phyloP scores from a whole-genome alignment of 2,888 invertebrate genomes.

The Adineta ricciae region DNA sequence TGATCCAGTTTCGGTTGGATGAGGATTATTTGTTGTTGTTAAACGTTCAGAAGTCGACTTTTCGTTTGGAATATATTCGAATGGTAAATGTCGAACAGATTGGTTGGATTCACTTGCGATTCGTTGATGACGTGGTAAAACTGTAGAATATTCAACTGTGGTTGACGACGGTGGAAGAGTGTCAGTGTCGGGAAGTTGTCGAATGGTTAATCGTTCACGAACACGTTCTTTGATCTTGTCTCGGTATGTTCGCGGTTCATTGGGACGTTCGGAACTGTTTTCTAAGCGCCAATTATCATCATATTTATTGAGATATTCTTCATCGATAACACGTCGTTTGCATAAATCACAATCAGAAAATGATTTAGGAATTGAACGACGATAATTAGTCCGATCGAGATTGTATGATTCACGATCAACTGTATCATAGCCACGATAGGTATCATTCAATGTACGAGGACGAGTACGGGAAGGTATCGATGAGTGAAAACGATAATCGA shows the following conservation, averaged over 20 bases:
- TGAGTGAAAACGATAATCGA: background rate
- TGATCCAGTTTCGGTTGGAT: background rate
- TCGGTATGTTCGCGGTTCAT: background rate
- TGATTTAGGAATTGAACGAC: background rate
- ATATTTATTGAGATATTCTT: background rate
- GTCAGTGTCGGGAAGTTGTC: background rate
- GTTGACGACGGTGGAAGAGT: background rate
- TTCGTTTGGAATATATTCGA: background rate
- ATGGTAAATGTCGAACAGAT: background rate
- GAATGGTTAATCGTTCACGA: background rate
- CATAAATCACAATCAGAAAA: constrained; percentile 18
- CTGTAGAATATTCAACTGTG: background rate
- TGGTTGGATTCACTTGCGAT: background rate
- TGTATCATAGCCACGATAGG: background rate
- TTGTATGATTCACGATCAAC: background rate
- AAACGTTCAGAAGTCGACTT: background rate
- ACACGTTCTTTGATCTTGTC: constrained; percentile 11
- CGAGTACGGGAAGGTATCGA: background rate
- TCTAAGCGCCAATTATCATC: background rate
- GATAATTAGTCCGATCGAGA: background rate
- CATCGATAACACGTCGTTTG: background rate
- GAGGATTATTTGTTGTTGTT: background rate
- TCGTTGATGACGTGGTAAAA: constrained; percentile 7
- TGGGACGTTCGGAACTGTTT: background rate
- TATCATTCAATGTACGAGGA: background rate